phyloP scores from a whole-genome alignment of 2,888 invertebrate species.

The Hyles lineata region DNA sequence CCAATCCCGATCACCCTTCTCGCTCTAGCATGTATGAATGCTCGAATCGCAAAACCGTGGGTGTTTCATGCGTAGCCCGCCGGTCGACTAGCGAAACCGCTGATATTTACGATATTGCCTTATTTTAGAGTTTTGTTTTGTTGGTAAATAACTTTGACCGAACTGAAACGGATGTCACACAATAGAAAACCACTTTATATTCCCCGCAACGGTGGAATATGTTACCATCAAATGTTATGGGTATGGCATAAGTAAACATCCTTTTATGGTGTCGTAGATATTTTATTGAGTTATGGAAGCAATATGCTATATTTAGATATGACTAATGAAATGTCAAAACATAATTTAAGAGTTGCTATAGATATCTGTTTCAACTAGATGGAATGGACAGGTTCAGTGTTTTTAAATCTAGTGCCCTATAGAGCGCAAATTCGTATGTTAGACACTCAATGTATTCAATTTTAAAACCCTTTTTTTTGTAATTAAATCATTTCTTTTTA shows the following conservation, averaged over 20 bases:
- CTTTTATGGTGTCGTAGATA: not conserved
- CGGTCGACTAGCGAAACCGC: conserved; percentile 55
- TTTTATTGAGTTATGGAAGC: conserved; percentile 4
- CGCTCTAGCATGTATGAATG: conserved; percentile 73
- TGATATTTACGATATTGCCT: conserved; percentile 60
- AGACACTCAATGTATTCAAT: too few species aligned
- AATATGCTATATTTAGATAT: not conserved
- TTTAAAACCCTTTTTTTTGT: too few species aligned
- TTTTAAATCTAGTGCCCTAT: too few species aligned
- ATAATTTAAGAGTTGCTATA: not conserved
- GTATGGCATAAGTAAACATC: not conserved
- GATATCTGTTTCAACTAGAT: not conserved
- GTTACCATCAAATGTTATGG: conserved; percentile 7
- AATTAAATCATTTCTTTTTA: too few species aligned
- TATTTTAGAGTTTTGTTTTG: conserved; percentile 66
- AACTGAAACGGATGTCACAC: conserved; percentile 36
- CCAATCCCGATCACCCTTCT: conserved; percentile 42
- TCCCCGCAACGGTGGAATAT: not conserved
- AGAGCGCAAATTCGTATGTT: too few species aligned
- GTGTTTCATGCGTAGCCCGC: conserved; percentile 74
- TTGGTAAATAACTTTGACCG: conserved; percentile 61
- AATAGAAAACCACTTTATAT: conserved; percentile 21
- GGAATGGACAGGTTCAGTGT: not conserved
- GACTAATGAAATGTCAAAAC: not conserved
- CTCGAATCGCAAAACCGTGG: conserved; percentile 76